Percentiles rank a stretch among this genome's conserved stretches.
Conservation (phyloP, 2,113 vertebrate species). For the Caloenas nicobarica region DNA sequence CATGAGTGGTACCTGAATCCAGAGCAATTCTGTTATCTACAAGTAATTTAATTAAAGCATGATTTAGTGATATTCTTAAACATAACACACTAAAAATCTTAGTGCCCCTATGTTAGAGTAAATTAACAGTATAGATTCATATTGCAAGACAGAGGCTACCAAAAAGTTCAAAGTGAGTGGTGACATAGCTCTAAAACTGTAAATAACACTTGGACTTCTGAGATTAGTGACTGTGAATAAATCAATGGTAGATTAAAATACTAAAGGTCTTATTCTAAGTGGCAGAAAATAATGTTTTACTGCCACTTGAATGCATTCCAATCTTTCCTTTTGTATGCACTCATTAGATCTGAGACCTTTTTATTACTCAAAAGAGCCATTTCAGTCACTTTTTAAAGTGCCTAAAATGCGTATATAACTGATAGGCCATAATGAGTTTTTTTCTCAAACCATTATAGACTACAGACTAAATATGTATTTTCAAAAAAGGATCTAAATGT, state of each 20-base stretch:
- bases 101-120: neutral
- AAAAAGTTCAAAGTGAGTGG: neutral
- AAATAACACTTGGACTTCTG: neutral
- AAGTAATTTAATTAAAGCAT: neutral
- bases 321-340: neutral
- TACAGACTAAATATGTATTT: constrained; percentile 17
- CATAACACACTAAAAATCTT: neutral
- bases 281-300: neutral
- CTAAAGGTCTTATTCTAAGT: neutral
- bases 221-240: constrained; percentile 4
- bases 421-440: neutral
- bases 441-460: neutral
- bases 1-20: neutral
- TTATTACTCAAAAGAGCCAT: constrained; percentile 13
- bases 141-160: neutral
- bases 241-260: neutral
- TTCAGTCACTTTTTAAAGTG: constrained; percentile 23
- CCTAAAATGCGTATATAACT: constrained; percentile 18
- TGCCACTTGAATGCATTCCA: neutral
- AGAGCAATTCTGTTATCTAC: neutral
- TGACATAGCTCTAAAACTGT: neutral
- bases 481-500: neutral
- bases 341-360: neutral
- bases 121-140: neutral
- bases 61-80: neutral